Evolutionary conservation across 2,888 invertebrate genomes (phyloP).

Genomic region (Serripes groenlandicus): DNA sequence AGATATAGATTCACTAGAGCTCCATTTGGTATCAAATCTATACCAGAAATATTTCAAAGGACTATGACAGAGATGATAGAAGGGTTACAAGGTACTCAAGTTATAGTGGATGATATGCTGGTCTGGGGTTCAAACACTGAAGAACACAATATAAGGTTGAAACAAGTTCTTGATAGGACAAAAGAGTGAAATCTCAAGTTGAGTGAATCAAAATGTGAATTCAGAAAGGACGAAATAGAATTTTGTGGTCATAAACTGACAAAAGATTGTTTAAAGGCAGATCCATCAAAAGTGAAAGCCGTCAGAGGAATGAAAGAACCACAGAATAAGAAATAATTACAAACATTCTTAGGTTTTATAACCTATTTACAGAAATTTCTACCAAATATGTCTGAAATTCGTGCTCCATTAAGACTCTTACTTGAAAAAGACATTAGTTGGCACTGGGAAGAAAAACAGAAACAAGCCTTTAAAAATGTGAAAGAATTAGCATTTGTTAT

Average conservation of each 20-base stretch:
- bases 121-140: slow-evolving; percentile 29
- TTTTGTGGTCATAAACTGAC: slow-evolving; percentile 33
- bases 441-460: slow-evolving; percentile 40
- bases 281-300: slow-evolving; percentile 41
- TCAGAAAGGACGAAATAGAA: slow-evolving; percentile 19
- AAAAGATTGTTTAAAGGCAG: slow-evolving; percentile 29
- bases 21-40: slow-evolving; percentile 58
- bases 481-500: no score
- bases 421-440: slow-evolving; percentile 32
- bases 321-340: slow-evolving; percentile 26
- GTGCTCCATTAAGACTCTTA: slow-evolving; percentile 43
- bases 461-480: no score
- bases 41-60: slow-evolving; percentile 45
- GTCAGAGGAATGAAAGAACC: slow-evolving; percentile 22
- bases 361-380: slow-evolving; percentile 46
- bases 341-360: slow-evolving; percentile 41
- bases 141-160: slow-evolving; percentile 37
- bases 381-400: slow-evolving; percentile 42
- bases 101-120: slow-evolving; percentile 48
- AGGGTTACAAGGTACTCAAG: slow-evolving; percentile 28
- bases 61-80: slow-evolving; percentile 38
- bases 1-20: slow-evolving; percentile 40
- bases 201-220: slow-evolving; percentile 25
- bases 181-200: slow-evolving; percentile 31
- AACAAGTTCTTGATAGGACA: slow-evolving; percentile 10